Evolutionary conservation across 2,113 vertebrate species (phyloP).

Genomic region (Scartelaos histophorus): DNA sequence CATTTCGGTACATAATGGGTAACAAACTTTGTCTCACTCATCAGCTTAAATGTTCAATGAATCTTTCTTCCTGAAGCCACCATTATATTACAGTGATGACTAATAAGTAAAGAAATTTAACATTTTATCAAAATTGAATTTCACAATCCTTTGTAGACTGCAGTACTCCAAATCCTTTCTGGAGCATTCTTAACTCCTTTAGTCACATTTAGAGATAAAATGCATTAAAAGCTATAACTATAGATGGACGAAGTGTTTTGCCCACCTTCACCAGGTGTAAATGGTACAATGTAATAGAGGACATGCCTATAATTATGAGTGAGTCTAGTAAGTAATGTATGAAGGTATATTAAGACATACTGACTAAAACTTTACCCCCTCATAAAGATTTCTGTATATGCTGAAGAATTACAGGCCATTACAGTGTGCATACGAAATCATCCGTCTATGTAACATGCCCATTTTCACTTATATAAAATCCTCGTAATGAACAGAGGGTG

Average conservation of each 20-base stretch:
- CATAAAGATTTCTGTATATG: too few species aligned
- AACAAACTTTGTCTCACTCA: neutral
- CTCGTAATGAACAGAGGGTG: slow-evolving; percentile 17
- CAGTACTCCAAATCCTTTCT: neutral
- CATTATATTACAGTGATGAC: neutral
- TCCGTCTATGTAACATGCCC: neutral
- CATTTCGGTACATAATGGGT: neutral
- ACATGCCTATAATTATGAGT: neutral
- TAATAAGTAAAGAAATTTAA: neutral
- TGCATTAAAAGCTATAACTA: neutral
- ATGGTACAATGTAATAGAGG: neutral
- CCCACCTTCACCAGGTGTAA: neutral
- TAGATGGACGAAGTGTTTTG: too few species aligned
- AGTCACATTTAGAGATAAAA: neutral
- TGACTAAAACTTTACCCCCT: too few species aligned
- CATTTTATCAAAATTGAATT: neutral
- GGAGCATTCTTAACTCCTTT: neutral
- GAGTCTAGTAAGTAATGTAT: neutral
- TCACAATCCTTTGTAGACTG: neutral
- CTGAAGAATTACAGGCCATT: too few species aligned
- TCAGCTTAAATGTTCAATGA: neutral
- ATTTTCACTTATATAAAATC: neutral
- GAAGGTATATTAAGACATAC: too few species aligned
- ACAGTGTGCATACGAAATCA: neutral
- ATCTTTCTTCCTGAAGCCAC: neutral